Evolutionary conservation across 2,797 vertebrate species (phyloP), one percentile per base, ranked within the genome.

Genomic region (Coilia nasus): DNA sequence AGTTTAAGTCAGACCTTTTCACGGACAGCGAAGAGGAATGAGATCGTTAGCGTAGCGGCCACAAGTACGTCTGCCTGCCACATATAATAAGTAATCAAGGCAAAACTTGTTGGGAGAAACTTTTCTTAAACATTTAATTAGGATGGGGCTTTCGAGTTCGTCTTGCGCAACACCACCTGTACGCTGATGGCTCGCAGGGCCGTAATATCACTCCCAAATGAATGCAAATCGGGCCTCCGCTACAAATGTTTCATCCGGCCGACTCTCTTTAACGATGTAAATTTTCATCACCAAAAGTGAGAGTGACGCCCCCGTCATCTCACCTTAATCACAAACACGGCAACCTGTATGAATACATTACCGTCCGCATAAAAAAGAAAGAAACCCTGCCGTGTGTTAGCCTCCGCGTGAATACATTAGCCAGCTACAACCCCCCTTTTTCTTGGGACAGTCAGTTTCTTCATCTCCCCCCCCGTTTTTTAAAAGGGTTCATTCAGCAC

Each of bases 401-500:
- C 31, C 50, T 54, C 50, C 11, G 71, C 85, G 31, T 62, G 87
- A 87, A 90, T 89, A 89, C 71, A 89, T 88, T 87, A 87, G 82
- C 71, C 71, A 35, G 28, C 81, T 50, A 85, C 25, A n/a, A 81
- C 82, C 87, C 84, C 87, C 85, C 86, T 83, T 54, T 78, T 78
- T 41, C 71, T 92, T 56, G 83, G 87, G 83, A 67, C 15, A 87
- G 64, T 62, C 85, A 86, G 86, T 85, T 89, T 90, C 91, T 92
- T 91, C 93, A 92, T 93, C 90, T 89, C 88, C 9, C 9, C 14
- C 86, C 87, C 59, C 35, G 17, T 78, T 93, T 88, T 88, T 54
- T 14, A 54, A 87, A 85, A 90, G 83, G 85, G 82, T 86, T 90
- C 90, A 91, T 95, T 94, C 93, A 92, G 90, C 91, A 87, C 82